A percentile compares a stretch with the other conserved stretches of the same genome.
phyloP scores from a whole-genome alignment of 2,113 vertebrate species.

The Condylura cristata region DNA sequence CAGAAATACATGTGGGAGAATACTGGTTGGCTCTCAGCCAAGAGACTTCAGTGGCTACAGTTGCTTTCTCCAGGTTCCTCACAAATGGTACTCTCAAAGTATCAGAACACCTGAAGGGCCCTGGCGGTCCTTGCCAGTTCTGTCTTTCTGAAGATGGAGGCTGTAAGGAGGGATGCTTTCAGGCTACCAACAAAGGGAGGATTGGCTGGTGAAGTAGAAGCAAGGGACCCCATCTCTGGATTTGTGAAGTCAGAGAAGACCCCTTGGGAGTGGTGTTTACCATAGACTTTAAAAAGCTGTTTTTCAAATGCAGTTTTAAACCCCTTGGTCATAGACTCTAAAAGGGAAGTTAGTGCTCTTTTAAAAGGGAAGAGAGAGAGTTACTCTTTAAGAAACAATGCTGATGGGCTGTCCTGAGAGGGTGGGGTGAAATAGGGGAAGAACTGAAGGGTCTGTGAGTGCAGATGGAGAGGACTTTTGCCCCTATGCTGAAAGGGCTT shows the following conservation, averaged over 20 bases:
- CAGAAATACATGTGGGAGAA: background rate
- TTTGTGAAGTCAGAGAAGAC: background rate
- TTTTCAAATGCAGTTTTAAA: constrained; percentile 30
- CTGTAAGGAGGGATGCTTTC: background rate
- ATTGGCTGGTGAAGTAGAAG: background rate
- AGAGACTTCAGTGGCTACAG: background rate
- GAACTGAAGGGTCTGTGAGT: background rate
- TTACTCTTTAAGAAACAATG: constrained; percentile 30
- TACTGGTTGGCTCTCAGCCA: background rate
- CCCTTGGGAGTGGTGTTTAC: background rate
- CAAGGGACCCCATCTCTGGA: background rate
- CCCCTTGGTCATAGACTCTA: background rate
- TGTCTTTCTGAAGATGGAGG: background rate
- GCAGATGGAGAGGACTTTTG: background rate
- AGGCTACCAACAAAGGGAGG: background rate
- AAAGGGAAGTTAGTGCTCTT: constrained; percentile 15
- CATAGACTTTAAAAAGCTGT: background rate
- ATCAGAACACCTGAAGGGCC: background rate
- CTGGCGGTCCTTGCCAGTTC: background rate
- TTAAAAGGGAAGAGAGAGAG: background rate
- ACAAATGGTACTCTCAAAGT: background rate
- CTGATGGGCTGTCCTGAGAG: background rate
- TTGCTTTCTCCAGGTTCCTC: background rate
- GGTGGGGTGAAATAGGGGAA: background rate
- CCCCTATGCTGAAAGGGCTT: background rate